Evolutionary conservation across 2,888 invertebrate species (phyloP).

Genomic region (Leptinotarsa rubiginosa): DNA sequence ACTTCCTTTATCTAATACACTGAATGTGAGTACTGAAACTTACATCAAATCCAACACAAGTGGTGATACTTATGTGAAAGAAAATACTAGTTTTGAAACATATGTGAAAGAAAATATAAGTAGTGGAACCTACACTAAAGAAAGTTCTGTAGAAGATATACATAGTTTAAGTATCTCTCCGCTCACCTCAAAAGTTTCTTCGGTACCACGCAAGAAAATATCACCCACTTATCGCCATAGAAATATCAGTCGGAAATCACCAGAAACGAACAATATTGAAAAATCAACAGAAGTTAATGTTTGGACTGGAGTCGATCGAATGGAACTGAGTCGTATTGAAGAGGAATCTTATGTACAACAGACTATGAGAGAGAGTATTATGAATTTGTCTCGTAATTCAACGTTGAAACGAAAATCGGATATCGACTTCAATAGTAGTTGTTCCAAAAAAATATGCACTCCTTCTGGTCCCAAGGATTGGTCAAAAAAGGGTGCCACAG

Average conservation of each 20-base stretch:
- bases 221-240: background rate
- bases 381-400: background rate
- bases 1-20: constrained; percentile 12
- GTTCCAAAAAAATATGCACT: constrained; percentile 49
- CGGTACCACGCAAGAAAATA: background rate
- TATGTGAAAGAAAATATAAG: constrained; percentile 67
- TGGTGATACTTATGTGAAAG: constrained; percentile 54
- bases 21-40: constrained; percentile 57
- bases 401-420: constrained; percentile 45
- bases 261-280: constrained; percentile 47
- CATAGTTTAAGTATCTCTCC: constrained; percentile 48
- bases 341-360: constrained; percentile 64
- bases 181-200: constrained; percentile 6
- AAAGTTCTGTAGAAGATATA: constrained; percentile 41
- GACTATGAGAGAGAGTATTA: constrained; percentile 2
- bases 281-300: constrained; percentile 61
- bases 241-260: background rate
- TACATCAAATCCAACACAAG: constrained; percentile 59
- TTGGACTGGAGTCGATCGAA: constrained; percentile 59
- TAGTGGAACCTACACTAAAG: constrained; percentile 56
- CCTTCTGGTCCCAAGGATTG: constrained; percentile 42
- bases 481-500: constrained; percentile 49
- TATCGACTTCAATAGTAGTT: constrained; percentile 40
- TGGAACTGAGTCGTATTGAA: constrained; percentile 68
- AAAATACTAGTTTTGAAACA: constrained; percentile 61